A percentile compares a stretch with the other conserved stretches of the same genome.
Evolutionary conservation across 2,888 invertebrate genomes (phyloP).

Genomic region (Pollenia angustigena): DNA sequence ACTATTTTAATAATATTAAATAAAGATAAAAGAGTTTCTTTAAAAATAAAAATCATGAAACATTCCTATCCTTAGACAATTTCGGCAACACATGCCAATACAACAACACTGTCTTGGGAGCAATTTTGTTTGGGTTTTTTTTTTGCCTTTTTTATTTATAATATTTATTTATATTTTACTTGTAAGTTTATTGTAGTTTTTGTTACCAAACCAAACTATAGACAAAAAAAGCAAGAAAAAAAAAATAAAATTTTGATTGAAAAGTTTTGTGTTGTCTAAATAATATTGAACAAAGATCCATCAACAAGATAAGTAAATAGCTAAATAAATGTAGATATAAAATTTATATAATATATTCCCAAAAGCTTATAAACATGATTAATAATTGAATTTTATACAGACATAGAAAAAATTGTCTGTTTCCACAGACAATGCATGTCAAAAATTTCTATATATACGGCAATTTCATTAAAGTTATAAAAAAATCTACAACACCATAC

Average conservation of each 20-base stretch:
- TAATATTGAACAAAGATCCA: constrained; percentile 29
- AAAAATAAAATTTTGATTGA: constrained; percentile 59
- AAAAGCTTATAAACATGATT: constrained; percentile 68
- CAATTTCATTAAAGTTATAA: constrained; percentile 10
- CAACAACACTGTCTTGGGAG: constrained; percentile 31
- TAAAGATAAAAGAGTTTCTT: neutral
- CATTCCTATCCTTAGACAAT: neutral
- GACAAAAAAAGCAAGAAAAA: constrained; percentile 28
- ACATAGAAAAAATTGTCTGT: constrained; percentile 20
- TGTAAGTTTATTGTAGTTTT: constrained; percentile 1
- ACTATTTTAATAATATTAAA: no score
- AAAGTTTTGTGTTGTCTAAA: constrained; percentile 59
- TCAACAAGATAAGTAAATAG: constrained; percentile 27
- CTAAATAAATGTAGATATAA: constrained; percentile 7
- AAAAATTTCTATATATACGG: constrained; percentile 6
- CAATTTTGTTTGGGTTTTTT: neutral
- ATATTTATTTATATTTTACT: constrained; percentile 55
- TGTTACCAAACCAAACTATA: constrained; percentile 8
- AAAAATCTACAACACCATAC: neutral
- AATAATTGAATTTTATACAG: constrained; percentile 68
- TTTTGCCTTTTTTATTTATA: constrained; percentile 37
- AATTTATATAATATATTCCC: constrained; percentile 68
- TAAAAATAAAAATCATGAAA: neutral
- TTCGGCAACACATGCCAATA: constrained; percentile 2
- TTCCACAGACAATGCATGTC: constrained; percentile 7